Percentiles rank a stretch among this genome's conserved stretches.
Evolutionary conservation across 2,113 vertebrate genomes (phyloP).

Genomic region (Nanorana parkeri): DNA sequence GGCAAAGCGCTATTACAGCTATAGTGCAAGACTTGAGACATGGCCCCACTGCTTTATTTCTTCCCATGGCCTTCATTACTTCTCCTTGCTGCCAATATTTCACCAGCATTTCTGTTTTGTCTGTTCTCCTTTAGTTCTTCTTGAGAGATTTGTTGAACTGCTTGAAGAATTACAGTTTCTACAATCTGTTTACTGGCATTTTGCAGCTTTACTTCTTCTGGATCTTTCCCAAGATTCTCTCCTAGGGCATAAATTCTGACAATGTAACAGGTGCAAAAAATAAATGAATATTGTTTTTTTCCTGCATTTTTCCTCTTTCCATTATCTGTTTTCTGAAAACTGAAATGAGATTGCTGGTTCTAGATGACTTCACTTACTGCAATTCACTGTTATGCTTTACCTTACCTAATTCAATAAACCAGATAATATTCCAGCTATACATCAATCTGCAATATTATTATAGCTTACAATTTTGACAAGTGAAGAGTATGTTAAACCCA

Average conservation of each 20-base stretch:
- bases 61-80: constrained; percentile 73
- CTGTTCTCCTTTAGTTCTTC: constrained; percentile 67
- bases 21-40: background rate
- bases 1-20: constrained; percentile 60
- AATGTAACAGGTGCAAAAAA: constrained; percentile 28
- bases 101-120: constrained; percentile 9
- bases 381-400: too few relatives aligned
- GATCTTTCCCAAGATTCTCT: constrained; percentile 70
- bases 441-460: too few relatives aligned
- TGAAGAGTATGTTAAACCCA: too few relatives aligned
- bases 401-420: too few relatives aligned
- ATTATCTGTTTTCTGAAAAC: too few relatives aligned
- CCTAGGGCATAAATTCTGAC: constrained; percentile 64
- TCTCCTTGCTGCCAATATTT: constrained; percentile 64
- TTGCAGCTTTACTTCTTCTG: constrained; percentile 75
- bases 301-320: too few relatives aligned
- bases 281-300: background rate
- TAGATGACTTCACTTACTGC: too few relatives aligned
- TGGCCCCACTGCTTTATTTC: constrained; percentile 58
- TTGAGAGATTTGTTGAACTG: constrained; percentile 76
- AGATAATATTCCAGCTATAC: too few relatives aligned
- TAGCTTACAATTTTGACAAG: too few relatives aligned
- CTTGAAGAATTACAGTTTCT: constrained; percentile 75
- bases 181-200: constrained; percentile 80
- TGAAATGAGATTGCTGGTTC: too few relatives aligned